Evolutionary conservation across 2,888 invertebrate genomes (phyloP), one percentile per base, ranked within the genome.

Genomic region (Cactoblastis cactorum): DNA sequence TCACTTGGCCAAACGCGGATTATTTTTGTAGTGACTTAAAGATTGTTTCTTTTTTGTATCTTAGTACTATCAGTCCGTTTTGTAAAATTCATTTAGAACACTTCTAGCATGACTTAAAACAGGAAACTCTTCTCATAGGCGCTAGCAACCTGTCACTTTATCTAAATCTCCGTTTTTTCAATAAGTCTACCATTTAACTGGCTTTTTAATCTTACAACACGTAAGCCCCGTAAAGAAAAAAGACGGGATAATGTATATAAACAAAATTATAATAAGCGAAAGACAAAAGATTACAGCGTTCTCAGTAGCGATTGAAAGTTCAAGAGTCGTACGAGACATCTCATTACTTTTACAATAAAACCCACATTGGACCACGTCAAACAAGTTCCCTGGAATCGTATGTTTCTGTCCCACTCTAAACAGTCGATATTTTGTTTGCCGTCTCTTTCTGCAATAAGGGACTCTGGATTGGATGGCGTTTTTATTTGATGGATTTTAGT

Each of bases 261-360:
- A n/a, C n/a, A n/a, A n/a, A n/a, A n/a, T n/a, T n/a, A n/a, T n/a
- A n/a, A n/a, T n/a, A n/a, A n/a, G n/a, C n/a, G n/a, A 12, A 4
- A 35, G 15, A 35, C 34, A 35, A 35, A 14, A 35, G 34, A 35
- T 35, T 6, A 1, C 34, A 35, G 34, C 4, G 1, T 14, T 14
- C 14, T 32, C 14, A 14, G 14, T 14, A 35, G 14, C 34, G 14
- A 35, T 14, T 14, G 34, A 35, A 15, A 24, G 12, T 14, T 12
- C 41, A 14, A 24, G 22, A 41, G 22, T 24, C 41, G 41, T 24
- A 41, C 47, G 49, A 57, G 60, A 24, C 54, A 64, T 63, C 70
- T 71, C 71, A 73, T 73, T 73, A 73, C 66, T 55, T 57, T 58
- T 61, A 71, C 69, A 73, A 73, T 73, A 68, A 67, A 70, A 62